phyloP scores from a whole-genome alignment of 92 coral and sea anemone species.

The Blastomussa wellsi region DNA sequence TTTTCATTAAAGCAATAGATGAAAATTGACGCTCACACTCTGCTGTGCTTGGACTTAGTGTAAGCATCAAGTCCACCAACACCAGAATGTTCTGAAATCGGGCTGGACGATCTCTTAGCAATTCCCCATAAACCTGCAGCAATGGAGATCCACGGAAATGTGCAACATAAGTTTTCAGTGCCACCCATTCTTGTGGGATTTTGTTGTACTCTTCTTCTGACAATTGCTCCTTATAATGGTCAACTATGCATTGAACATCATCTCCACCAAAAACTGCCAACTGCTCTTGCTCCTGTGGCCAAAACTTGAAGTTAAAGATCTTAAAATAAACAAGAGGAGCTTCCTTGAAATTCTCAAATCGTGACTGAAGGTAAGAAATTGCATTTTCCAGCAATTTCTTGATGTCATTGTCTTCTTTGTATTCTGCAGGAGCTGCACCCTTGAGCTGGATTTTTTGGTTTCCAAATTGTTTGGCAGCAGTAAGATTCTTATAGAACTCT shows the following conservation, averaged over 20 bases:
- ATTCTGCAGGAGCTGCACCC: slow-evolving; percentile 14
- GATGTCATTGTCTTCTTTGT: slow-evolving; percentile 20
- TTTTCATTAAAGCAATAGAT: too few relatives aligned
- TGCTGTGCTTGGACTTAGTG: too few relatives aligned
- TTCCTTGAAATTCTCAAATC: slow-evolving; percentile 20
- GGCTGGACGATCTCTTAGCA: too few relatives aligned
- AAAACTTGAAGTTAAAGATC: slow-evolving; percentile 15
- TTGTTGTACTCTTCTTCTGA: slow-evolving; percentile 43
- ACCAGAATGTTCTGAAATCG: too few relatives aligned
- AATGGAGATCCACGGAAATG: too few relatives aligned
- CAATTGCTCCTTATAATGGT: slow-evolving; percentile 34
- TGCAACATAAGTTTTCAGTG: slow-evolving; percentile 19
- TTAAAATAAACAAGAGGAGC: slow-evolving; percentile 25
- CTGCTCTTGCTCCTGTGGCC: slow-evolving; percentile 16
- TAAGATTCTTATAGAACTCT: slow-evolving; percentile 14
- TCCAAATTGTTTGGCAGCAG: slow-evolving; percentile 5
- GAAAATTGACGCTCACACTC: too few relatives aligned
- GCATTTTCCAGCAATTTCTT: slow-evolving; percentile 19
- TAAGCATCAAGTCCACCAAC: too few relatives aligned
- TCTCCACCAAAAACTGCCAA: slow-evolving; percentile 25
- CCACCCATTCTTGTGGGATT: slow-evolving; percentile 35
- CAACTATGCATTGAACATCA: slow-evolving; percentile 24
- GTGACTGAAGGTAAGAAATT: slow-evolving; percentile 1
- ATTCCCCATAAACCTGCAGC: too few relatives aligned
- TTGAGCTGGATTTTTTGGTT: slow-evolving; percentile 1